These are phyloP conservation scores for Lamprotornis superbus DNA, from an alignment of 2,113 vertebrate genomes.

Conservation along the genomic window DNA sequence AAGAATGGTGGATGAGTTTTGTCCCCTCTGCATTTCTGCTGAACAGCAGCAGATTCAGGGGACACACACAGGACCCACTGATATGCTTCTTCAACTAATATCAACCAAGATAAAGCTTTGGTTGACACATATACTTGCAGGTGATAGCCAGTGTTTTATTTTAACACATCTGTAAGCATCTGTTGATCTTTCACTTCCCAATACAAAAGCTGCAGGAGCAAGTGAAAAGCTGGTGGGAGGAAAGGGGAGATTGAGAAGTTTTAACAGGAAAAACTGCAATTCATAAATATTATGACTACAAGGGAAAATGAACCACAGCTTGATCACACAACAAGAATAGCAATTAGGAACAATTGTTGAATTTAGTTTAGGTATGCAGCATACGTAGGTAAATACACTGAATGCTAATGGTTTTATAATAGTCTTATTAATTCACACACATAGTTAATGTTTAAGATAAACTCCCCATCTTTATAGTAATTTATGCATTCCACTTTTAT, in stretches of 20 bases:
- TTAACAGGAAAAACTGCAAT: conserved; percentile 47
- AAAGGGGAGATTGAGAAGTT: background rate
- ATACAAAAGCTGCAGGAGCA: background rate
- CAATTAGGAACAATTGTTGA: conserved; percentile 59
- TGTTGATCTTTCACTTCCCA: background rate
- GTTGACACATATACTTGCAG: background rate
- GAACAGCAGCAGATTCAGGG: background rate
- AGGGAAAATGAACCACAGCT: conserved; percentile 70
- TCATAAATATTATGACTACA: conserved; percentile 65
- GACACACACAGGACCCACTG: background rate
- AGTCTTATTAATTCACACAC: conserved; percentile 94
- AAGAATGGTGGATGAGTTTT: background rate
- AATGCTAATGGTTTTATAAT: conserved; percentile 93
- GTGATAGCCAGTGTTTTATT: background rate
- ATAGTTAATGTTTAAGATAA: conserved; percentile 87
- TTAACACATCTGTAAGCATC: background rate
- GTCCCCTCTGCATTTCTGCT: background rate
- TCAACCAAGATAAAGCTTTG: background rate
- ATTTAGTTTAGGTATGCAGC: conserved; percentile 66
- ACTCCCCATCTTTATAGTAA: conserved; percentile 82
- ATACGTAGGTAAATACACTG: conserved; percentile 81
- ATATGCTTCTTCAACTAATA: background rate
- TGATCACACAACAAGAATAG: conserved; percentile 68
- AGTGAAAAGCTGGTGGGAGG: background rate
- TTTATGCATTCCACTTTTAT: conserved; percentile 83